Evolutionary conservation across 2,888 invertebrate species (phyloP), one percentile per base, ranked within the genome.

Genomic region (Parnassius smintheus): DNA sequence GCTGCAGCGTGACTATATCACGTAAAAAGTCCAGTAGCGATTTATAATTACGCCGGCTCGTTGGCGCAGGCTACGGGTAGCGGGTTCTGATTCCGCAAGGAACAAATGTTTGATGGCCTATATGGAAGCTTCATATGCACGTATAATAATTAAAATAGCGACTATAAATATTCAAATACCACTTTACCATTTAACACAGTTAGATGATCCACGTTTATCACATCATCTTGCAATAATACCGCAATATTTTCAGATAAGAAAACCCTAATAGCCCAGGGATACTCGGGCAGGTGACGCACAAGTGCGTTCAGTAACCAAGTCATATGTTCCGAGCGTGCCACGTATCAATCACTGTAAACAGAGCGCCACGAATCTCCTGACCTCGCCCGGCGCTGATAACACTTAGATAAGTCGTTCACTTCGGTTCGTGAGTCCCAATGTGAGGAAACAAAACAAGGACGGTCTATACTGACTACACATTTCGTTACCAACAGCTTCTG

Each of bases 321-420:
- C 62, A 62, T 49, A 62, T 62, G 57, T 41, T 2, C 11, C 9
- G 48, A 53, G 62, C 62, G 62, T 62, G 62, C 45, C 22, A 10
- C 11, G 56, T 61, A 61, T 62, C 53, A 57, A 62, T 62, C 56
- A 46, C 22, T 2, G 61, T 52, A 52, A 53, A 52, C 52, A 57
- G 50, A 42, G 50, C 61, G 49, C n/a, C 42, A 52, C 52, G 59
- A 41, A 55, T 52, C 61, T 35, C 46, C 42, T 57, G 62, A 62
- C 62, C 62, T 53, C 62, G 53, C 48, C 62, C 59, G 46, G 4
- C 55, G 11, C 13, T 62, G 57, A 62, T 62, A 62, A 57, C 62
- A 35, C 25, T 12, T 48, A 22, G 62, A 62, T 62, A 62, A 56
- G 46, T 62, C 50, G 51, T 44, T 53, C 57, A 56, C 46, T 56